phyloP scores from a whole-genome alignment of 2,888 invertebrate species.

The Ametastegia equiseti region DNA sequence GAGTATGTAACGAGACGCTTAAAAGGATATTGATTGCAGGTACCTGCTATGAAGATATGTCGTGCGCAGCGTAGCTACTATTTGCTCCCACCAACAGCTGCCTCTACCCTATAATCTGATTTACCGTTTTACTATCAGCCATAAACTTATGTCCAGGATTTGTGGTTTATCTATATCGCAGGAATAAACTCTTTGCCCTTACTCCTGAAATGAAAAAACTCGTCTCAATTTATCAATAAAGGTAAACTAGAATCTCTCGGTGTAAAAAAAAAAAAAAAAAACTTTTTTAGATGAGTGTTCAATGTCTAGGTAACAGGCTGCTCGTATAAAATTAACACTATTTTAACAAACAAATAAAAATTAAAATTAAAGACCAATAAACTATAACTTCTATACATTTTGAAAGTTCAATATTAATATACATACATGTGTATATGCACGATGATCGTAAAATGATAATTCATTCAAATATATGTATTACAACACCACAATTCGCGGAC shows the following conservation, averaged over 20 bases:
- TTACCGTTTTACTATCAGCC: constrained; percentile 64
- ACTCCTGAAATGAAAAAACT: constrained; percentile 58
- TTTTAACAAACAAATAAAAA: constrained; percentile 5
- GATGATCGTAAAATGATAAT: constrained; percentile 54
- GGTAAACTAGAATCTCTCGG: constrained; percentile 63
- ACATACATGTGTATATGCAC: constrained; percentile 57
- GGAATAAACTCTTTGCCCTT: constrained; percentile 61
- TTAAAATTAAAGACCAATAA: constrained; percentile 14
- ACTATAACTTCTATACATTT: no score
- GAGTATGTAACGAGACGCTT: constrained; percentile 51
- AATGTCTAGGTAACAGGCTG: constrained; percentile 55
- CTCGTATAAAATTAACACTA: constrained; percentile 28
- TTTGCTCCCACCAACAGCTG: constrained; percentile 62
- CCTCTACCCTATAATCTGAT: constrained; percentile 65
- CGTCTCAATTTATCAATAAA: constrained; percentile 65
- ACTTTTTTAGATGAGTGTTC: constrained; percentile 61
- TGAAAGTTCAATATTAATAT: no score
- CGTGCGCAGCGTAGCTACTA: constrained; percentile 65
- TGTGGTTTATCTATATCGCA: constrained; percentile 64
- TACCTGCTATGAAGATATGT: constrained; percentile 74
- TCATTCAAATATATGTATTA: constrained; percentile 59
- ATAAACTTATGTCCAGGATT: constrained; percentile 68
- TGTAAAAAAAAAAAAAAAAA: constrained; percentile 50
- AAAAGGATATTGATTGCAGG: constrained; percentile 72
- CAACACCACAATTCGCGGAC: constrained; percentile 60